A percentile compares a stretch with the other conserved stretches of the same genome.
phyloP scores from a whole-genome alignment of 2,888 invertebrate genomes.

The Melanchra persicariae region DNA sequence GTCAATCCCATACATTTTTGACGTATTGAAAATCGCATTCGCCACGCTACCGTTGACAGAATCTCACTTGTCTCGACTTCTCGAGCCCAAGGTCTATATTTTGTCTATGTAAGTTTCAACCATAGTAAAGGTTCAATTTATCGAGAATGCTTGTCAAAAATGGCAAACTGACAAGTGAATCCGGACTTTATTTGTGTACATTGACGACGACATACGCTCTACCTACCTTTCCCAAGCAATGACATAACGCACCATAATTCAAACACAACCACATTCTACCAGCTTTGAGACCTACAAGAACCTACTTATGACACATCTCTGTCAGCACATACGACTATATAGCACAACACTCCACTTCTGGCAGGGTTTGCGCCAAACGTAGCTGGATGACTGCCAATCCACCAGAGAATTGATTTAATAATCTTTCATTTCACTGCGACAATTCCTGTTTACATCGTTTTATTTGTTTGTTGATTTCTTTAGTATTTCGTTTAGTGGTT shows the following conservation, averaged over 20 bases:
- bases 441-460: constrained; percentile 56
- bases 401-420: constrained; percentile 64
- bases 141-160: neutral
- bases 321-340: constrained; percentile 43
- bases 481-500: constrained; percentile 7
- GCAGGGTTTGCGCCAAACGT: constrained; percentile 58
- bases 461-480: constrained; percentile 31
- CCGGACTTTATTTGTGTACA: neutral
- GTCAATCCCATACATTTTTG: no score
- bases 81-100: no score
- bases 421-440: constrained; percentile 65
- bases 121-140: neutral
- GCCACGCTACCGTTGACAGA: no score
- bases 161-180: neutral
- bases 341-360: constrained; percentile 45
- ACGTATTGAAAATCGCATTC: no score
- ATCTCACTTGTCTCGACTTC: no score
- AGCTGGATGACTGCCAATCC: constrained; percentile 61
- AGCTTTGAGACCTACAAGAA: constrained; percentile 23
- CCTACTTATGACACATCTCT: constrained; percentile 42
- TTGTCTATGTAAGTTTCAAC: neutral
- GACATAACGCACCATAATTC: constrained; percentile 13
- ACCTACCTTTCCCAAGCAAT: no score
- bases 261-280: neutral
- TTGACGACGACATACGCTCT: neutral